These are phyloP conservation scores for Colistium nudipinnis DNA, from an alignment of 2,113 vertebrate species.

Conservation along the genomic window DNA sequence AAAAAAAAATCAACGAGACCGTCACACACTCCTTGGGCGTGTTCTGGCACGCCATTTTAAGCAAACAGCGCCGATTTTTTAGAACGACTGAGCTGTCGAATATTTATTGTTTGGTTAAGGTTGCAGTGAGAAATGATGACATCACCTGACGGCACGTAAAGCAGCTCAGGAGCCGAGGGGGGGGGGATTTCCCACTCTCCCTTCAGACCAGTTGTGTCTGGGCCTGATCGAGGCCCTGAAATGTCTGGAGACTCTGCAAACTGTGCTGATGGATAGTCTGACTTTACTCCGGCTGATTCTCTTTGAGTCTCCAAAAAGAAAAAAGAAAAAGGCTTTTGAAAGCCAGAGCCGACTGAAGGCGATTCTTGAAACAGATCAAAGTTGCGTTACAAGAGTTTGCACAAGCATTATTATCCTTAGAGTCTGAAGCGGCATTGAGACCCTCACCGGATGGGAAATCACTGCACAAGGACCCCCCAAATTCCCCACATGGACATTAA, in stretches of 20 bases:
- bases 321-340: not conserved
- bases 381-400: not conserved
- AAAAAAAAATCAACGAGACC: slow-evolving; percentile 15
- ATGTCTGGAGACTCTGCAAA: slow-evolving; percentile 17
- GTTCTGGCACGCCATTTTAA: slow-evolving; percentile 67
- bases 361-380: not conserved
- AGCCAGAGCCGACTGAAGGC: not conserved
- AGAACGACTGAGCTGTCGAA: slow-evolving; percentile 69
- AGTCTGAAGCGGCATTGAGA: not conserved
- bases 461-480: too few species aligned
- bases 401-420: not conserved
- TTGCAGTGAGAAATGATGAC: slow-evolving; percentile 66
- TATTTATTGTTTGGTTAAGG: slow-evolving; percentile 76
- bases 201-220: slow-evolving; percentile 46
- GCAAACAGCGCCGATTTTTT: slow-evolving; percentile 68
- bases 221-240: slow-evolving; percentile 32
- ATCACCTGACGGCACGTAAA: slow-evolving; percentile 48
- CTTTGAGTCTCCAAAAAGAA: slow-evolving; percentile 30
- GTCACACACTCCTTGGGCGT: slow-evolving; percentile 38
- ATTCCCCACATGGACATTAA: too few species aligned
- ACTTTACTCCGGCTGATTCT: slow-evolving; percentile 19
- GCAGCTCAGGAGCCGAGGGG: slow-evolving; percentile 6
- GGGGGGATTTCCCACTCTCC: slow-evolving; percentile 70
- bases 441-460: not conserved
- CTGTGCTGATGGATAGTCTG: slow-evolving; percentile 15